Percentiles rank a stretch among this genome's conserved stretches.
phyloP scores from a whole-genome alignment of 2,888 invertebrate species.

The Macroteleia sp. region DNA sequence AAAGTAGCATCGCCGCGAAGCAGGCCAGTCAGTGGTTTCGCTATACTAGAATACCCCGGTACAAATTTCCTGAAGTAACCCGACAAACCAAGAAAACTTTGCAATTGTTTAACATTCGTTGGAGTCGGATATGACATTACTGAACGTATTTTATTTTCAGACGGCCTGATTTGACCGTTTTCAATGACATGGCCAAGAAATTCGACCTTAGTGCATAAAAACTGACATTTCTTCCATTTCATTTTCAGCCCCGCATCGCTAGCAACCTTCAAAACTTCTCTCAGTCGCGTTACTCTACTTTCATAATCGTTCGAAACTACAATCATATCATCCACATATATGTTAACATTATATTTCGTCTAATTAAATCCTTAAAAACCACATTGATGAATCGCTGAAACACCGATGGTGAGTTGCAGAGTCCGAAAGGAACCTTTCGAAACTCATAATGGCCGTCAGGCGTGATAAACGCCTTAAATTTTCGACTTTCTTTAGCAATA shows the following conservation, averaged over 20 bases:
- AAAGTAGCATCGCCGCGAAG: conserved; percentile 7
- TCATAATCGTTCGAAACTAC: conserved; percentile 2
- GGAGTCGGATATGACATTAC: conserved; percentile 39
- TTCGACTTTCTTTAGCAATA: neutral
- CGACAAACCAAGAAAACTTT: conserved; percentile 61
- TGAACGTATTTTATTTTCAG: neutral
- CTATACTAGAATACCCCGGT: conserved; percentile 29
- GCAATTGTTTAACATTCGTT: conserved; percentile 40
- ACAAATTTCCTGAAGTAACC: conserved; percentile 64
- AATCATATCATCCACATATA: conserved; percentile 31
- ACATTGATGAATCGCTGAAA: neutral
- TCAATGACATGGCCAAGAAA: conserved; percentile 9
- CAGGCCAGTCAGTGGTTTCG: conserved; percentile 14
- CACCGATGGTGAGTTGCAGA: conserved; percentile 27
- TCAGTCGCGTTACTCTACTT: neutral
- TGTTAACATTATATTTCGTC: conserved; percentile 2
- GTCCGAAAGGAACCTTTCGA: neutral
- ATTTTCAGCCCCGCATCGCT: neutral
- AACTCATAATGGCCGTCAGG: neutral
- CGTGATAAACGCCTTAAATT: neutral
- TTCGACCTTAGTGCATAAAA: neutral
- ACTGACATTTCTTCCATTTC: neutral
- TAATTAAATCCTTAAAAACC: neutral
- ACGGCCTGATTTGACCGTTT: neutral
- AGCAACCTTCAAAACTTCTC: neutral